Conservation (phyloP, 1,140 invertebrate species). For the Parapsyche elsis region DNA sequence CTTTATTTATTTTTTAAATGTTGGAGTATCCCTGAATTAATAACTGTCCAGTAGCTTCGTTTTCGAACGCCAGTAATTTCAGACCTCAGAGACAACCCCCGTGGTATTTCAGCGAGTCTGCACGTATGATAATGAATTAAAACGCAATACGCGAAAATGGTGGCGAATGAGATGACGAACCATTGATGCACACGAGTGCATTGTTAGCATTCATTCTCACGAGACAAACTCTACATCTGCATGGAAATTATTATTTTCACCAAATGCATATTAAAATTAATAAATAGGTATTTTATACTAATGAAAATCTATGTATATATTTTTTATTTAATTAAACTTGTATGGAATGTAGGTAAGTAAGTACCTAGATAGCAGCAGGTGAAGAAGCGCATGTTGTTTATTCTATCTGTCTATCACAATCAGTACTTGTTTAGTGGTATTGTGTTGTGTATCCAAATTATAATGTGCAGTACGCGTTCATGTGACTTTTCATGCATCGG, state of each 20-base stretch:
- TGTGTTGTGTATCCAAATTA: background rate
- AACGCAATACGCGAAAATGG: conserved; percentile 54
- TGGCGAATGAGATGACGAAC: conserved; percentile 46
- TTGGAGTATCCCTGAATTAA: conserved; percentile 22
- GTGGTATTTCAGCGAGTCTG: conserved; percentile 1
- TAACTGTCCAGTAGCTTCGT: conserved; percentile 44
- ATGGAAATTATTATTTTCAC: background rate
- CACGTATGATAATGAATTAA: conserved; percentile 53
- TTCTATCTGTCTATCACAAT: too few relatives aligned
- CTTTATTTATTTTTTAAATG: background rate
- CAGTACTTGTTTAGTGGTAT: too few relatives aligned
- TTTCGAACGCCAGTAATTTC: conserved; percentile 9
- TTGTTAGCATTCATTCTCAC: conserved; percentile 34
- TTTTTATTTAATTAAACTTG: too few relatives aligned
- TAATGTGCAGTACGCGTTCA: background rate
- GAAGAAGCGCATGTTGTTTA: too few relatives aligned
- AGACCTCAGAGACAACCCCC: conserved; percentile 21
- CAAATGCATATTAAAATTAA: too few relatives aligned
- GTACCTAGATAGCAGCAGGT: too few relatives aligned
- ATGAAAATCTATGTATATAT: too few relatives aligned
- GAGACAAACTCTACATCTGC: background rate
- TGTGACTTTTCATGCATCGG: background rate
- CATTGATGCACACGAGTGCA: conserved; percentile 36
- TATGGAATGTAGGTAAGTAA: too few relatives aligned
- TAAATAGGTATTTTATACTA: too few relatives aligned